phyloP scores from a whole-genome alignment of 2,888 invertebrate genomes.

The Euspilapteryx auroguttella region DNA sequence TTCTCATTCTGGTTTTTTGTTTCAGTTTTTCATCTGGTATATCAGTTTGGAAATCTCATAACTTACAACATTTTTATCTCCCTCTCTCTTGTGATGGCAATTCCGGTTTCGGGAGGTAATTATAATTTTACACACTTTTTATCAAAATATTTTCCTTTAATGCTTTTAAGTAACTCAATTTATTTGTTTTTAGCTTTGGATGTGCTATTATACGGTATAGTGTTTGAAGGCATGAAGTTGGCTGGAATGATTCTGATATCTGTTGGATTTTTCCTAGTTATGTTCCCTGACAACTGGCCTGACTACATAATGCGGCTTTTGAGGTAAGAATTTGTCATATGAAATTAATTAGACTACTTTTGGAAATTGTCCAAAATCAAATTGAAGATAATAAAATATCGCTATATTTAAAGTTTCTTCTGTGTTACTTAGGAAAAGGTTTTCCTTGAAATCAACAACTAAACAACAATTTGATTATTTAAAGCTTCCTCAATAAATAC shows the following conservation, averaged over 20 bases:
- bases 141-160: background rate
- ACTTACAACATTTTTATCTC: conserved; percentile 96
- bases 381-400: no score
- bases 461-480: no score
- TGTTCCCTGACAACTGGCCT: conserved; percentile 96
- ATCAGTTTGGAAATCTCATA: conserved; percentile 91
- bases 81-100: conserved; percentile 89
- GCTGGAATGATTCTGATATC: conserved; percentile 91
- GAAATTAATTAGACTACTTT: no score
- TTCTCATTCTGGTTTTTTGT: conserved; percentile 9
- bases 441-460: no score
- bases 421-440: no score
- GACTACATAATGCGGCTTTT: conserved; percentile 89
- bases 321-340: conserved; percentile 57
- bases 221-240: conserved; percentile 92
- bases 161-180: background rate
- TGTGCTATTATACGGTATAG: conserved; percentile 80
- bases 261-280: conserved; percentile 89
- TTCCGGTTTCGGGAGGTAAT: conserved; percentile 93
- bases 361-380: no score
- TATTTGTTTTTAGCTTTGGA: conserved; percentile 79
- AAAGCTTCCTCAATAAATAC: no score
- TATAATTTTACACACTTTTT: conserved; percentile 13
- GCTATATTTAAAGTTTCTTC: no score
- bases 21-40: conserved; percentile 87